Evolutionary conservation across 2,888 invertebrate species (phyloP), one percentile per base, ranked within the genome.

Genomic region (Polyommatus icarus): DNA sequence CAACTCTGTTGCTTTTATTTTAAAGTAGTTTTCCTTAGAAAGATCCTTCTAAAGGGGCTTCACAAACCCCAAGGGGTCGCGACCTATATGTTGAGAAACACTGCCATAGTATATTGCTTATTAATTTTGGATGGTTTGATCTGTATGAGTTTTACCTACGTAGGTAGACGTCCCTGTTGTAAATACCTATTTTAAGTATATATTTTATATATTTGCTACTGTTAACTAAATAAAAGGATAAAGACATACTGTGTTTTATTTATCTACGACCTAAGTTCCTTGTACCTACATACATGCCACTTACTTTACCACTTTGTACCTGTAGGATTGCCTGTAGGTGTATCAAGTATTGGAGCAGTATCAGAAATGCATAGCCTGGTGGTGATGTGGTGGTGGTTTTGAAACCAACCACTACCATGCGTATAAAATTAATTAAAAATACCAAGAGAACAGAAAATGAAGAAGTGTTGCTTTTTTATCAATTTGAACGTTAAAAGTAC

Each of bases 141-240:
- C 83, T 87, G 92, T 89, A 92, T 92, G 92, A 86, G 85, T 86
- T 90, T 90, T 91, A 91, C 93, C 93, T 93, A 92, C 93, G 93
- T 93, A 93, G 93, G 93, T 92, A 91, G 91, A 89, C 86, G 88
- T 87, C 92, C 91, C 85, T 90, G 85, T 88, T 93, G 93, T 93
- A 93, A 92, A 92, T 93, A 93, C 89, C 88, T 93, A 92, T 89
- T 88, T 87, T 93, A 92, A 91, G 91, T 89, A 88, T 88, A 89
- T 90, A 89, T 89, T 89, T 86, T 91, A 87, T 91, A 87, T 91
- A 83, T 83, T 92, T 93, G 92, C 91, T 92, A 93, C 93, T 93
- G 92, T 93, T 93, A 88, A 92, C 89, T 91, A 87, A 93, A 92
- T 92, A 92, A 91, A 85, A 90, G 87, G 84, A 82, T 80, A 81